A percentile compares a stretch with the other conserved stretches of the same genome.
These are phyloP conservation scores for Amphilophus citrinellus DNA, from an alignment of 2,113 vertebrate species.

Conservation along the genomic window DNA sequence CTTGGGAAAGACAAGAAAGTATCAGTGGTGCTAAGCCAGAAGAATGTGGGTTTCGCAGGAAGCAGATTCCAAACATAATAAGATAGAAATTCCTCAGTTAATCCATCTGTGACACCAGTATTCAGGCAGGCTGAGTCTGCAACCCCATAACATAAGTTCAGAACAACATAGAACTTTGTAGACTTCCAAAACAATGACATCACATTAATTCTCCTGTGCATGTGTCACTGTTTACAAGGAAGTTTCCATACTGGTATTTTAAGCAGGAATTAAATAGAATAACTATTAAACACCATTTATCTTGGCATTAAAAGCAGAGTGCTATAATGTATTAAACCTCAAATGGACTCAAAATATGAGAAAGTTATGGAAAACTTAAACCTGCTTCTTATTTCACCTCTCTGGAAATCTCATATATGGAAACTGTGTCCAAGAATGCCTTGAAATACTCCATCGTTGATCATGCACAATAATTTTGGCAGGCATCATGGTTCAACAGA, in stretches of 20 bases:
- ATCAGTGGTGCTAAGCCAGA: conserved; percentile 40
- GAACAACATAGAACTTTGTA: background rate
- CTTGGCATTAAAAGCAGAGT: background rate
- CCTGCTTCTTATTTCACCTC: background rate
- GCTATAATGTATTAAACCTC: background rate
- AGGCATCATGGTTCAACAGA: background rate
- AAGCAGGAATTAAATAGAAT: background rate
- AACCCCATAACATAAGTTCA: background rate
- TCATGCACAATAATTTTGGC: background rate
- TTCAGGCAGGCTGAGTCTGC: conserved; percentile 6
- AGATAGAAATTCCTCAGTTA: conserved; percentile 74
- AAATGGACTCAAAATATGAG: background rate
- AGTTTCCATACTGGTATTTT: background rate
- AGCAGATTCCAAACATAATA: conserved; percentile 72
- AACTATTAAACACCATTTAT: background rate
- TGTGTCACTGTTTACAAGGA: background rate
- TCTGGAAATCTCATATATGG: conserved; percentile 9
- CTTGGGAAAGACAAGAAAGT: conserved; percentile 56
- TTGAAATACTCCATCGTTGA: conserved; percentile 13
- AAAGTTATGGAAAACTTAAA: background rate
- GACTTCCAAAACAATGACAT: conserved; percentile 4
- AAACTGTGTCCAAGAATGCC: background rate
- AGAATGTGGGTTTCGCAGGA: conserved; percentile 76
- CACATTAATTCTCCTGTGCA: background rate
- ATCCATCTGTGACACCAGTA: conserved; percentile 64